Conservation (phyloP, 2,888 invertebrate genomes). For the Gymnocheta viridis region DNA sequence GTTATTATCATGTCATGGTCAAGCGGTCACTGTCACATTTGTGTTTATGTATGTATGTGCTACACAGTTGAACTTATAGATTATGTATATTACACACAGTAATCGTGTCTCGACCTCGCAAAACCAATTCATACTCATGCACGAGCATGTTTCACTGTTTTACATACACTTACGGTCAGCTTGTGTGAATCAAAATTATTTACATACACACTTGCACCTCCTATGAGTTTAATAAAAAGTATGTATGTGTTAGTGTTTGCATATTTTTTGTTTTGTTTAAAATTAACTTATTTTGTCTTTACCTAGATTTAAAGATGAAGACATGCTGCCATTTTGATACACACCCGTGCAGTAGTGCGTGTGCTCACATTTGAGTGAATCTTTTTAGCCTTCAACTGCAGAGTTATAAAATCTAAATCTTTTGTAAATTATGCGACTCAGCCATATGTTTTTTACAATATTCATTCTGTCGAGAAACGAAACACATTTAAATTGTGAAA, state of each 20-base stretch:
- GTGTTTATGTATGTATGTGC: too few species aligned
- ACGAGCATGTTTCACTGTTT: too few species aligned
- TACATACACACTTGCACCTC: not conserved
- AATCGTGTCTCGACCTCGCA: too few species aligned
- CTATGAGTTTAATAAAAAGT: not conserved
- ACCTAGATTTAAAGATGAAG: constrained; percentile 8
- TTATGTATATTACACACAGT: too few species aligned
- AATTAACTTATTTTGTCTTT: constrained; percentile 33
- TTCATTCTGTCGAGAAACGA: not conserved
- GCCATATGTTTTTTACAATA: constrained; percentile 32
- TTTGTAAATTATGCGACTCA: constrained; percentile 33
- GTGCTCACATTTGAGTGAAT: constrained; percentile 27
- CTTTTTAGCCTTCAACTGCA: constrained; percentile 30
- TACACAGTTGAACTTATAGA: too few species aligned
- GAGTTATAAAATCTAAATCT: constrained; percentile 10
- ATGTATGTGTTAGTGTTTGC: not conserved
- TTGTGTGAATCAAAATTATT: not conserved
- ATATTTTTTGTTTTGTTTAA: not conserved
- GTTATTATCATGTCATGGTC: too few species aligned
- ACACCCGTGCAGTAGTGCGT: not conserved
- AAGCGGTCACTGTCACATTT: too few species aligned
- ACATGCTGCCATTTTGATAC: not conserved
- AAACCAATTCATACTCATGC: too few species aligned
- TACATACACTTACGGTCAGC: not conserved
- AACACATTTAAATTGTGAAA: constrained; percentile 7